Conservation (phyloP, 2,888 invertebrate genomes). For the Agriopis aurantiaria region DNA sequence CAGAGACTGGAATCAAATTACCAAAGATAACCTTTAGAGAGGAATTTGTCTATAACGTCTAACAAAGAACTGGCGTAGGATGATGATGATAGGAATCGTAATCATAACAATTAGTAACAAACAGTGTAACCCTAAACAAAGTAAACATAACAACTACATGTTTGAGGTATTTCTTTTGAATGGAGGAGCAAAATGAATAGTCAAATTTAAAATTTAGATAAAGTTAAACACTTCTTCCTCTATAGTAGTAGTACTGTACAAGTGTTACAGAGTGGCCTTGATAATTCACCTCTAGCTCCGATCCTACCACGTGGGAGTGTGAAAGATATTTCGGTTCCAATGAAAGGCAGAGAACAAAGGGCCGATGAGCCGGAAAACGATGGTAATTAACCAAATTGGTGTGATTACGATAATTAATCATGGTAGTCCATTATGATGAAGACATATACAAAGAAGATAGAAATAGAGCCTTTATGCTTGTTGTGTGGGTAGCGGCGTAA, state of each 20-base stretch:
- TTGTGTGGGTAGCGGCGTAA: conserved; percentile 34
- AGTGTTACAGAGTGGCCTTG: not conserved
- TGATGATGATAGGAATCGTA: too few relatives aligned
- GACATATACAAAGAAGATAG: conserved; percentile 45
- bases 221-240: not conserved
- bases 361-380: conserved; percentile 65
- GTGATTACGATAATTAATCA: conserved; percentile 68
- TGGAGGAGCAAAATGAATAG: too few relatives aligned
- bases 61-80: too few relatives aligned
- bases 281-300: conserved; percentile 11
- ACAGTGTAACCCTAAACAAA: too few relatives aligned
- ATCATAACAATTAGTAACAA: too few relatives aligned
- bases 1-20: too few relatives aligned
- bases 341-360: conserved; percentile 60
- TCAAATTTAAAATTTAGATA: too few relatives aligned
- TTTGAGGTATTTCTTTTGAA: too few relatives aligned
- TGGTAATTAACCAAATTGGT: conserved; percentile 66
- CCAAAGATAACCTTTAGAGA: too few relatives aligned
- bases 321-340: conserved; percentile 56
- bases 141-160: too few relatives aligned
- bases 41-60: too few relatives aligned
- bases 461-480: conserved; percentile 34
- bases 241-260: not conserved
- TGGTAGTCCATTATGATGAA: conserved; percentile 33
- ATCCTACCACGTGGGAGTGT: conserved; percentile 56